Evolutionary conservation across 2,113 vertebrate genomes (phyloP).

Genomic region (Limanda limanda): DNA sequence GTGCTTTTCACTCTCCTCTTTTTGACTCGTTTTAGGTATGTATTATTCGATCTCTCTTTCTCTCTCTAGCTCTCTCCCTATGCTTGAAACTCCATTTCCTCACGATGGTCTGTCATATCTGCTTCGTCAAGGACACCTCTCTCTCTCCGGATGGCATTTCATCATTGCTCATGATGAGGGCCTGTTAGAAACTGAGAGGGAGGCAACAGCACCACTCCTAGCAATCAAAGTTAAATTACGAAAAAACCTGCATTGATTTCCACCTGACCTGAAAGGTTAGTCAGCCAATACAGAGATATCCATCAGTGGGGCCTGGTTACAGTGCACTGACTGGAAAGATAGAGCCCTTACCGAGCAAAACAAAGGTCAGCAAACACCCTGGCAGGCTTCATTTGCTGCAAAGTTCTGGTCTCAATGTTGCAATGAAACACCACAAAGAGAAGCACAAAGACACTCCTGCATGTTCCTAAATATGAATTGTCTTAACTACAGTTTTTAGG

Average conservation of each 20-base stretch:
- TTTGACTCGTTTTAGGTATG: conserved; percentile 37
- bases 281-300: conserved; percentile 72
- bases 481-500: not conserved
- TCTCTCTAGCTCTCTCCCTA: not conserved
- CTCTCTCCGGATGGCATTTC: conserved; percentile 35
- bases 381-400: conserved; percentile 33
- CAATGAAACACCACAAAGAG: conserved; percentile 13
- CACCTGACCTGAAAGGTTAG: conserved; percentile 68
- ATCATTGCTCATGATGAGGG: conserved; percentile 58
- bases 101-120: conserved; percentile 31
- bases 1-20: conserved; percentile 33
- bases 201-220: conserved; percentile 29
- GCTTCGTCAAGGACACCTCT: conserved; percentile 54
- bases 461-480: not conserved
- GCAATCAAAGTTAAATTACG: conserved; percentile 58
- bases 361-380: conserved; percentile 72
- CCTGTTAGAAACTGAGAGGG: conserved; percentile 34
- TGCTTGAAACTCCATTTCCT: conserved; percentile 46
- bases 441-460: not conserved
- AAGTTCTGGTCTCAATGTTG: conserved; percentile 14
- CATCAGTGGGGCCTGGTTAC: conserved; percentile 69
- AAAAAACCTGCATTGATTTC: conserved; percentile 68
- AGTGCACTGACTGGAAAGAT: conserved; percentile 49
- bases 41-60: conserved; percentile 15
- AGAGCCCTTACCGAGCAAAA: conserved; percentile 64